Conservation (phyloP, 2,113 vertebrate genomes). For the Pomatostomus ruficeps region DNA sequence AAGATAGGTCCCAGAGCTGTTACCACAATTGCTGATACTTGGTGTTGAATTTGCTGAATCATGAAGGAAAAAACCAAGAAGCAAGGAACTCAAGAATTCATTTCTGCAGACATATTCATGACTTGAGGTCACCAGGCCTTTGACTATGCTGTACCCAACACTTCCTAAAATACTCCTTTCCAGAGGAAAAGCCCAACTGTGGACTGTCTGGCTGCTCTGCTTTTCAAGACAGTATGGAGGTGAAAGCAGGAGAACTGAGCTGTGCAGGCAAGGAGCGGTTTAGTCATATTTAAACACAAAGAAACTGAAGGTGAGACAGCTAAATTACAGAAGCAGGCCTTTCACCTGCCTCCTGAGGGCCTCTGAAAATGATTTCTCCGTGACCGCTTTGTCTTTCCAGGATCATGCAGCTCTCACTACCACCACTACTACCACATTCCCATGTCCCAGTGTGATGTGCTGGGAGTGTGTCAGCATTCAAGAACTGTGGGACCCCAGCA, state of each 20-base stretch:
- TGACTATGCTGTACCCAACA: neutral
- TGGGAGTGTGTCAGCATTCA: neutral
- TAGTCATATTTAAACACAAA: neutral
- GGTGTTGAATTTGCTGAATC: neutral
- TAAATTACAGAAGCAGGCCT: rapidly evolving
- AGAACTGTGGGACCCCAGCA: neutral
- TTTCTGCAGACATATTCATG: neutral
- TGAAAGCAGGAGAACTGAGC: neutral
- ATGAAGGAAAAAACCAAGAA: neutral
- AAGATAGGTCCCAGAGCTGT: neutral
- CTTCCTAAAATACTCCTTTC: neutral
- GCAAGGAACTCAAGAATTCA: rapidly evolving
- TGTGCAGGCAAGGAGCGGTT: neutral
- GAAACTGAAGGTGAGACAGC: neutral
- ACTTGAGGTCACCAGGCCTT: neutral
- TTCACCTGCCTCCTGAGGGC: neutral
- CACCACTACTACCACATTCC: neutral
- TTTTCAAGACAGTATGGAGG: neutral
- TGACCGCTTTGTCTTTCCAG: neutral
- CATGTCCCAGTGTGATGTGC: neutral
- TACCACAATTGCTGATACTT: neutral
- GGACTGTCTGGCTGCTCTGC: neutral
- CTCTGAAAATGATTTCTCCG: neutral
- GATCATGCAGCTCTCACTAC: rapidly evolving
- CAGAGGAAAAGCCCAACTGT: neutral